These are phyloP conservation scores for Prionailurus viverrinus DNA, from an alignment of 2,113 vertebrate genomes.

Conservation along the genomic window DNA sequence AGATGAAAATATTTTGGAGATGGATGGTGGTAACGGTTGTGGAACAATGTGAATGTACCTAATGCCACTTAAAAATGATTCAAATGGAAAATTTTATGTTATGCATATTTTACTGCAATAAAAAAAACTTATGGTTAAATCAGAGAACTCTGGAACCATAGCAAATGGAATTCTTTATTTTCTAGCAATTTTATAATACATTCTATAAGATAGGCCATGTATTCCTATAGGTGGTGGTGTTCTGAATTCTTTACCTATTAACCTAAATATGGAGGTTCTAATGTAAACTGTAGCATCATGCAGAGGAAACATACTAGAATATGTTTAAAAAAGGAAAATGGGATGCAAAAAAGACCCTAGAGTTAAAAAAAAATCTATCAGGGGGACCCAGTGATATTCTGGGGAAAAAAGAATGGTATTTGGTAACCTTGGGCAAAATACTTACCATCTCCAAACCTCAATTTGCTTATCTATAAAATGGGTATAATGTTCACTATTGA, in stretches of 20 bases:
- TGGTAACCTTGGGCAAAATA: neutral
- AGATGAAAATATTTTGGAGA: slow-evolving; percentile 23
- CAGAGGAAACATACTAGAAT: neutral
- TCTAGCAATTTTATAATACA: neutral
- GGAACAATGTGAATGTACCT: neutral
- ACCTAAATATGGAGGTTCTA: neutral
- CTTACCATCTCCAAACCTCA: neutral
- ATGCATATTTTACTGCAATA: neutral
- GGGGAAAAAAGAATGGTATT: neutral
- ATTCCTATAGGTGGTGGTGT: neutral
- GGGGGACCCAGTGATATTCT: neutral
- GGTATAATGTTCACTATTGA: neutral
- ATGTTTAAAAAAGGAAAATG: neutral
- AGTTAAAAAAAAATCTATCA: neutral
- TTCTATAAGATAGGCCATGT: neutral
- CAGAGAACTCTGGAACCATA: neutral
- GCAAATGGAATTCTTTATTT: slow-evolving; percentile 28
- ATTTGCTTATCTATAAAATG: neutral
- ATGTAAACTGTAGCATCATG: neutral
- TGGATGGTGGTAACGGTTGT: neutral
- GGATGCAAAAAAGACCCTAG: neutral
- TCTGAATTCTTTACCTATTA: slow-evolving; percentile 6
- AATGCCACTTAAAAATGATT: neutral
- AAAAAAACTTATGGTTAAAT: neutral
- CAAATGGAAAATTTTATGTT: neutral